Base-by-base conservation (phyloP, 2,888 invertebrate genomes). In the Ceramica pisi region DNA sequence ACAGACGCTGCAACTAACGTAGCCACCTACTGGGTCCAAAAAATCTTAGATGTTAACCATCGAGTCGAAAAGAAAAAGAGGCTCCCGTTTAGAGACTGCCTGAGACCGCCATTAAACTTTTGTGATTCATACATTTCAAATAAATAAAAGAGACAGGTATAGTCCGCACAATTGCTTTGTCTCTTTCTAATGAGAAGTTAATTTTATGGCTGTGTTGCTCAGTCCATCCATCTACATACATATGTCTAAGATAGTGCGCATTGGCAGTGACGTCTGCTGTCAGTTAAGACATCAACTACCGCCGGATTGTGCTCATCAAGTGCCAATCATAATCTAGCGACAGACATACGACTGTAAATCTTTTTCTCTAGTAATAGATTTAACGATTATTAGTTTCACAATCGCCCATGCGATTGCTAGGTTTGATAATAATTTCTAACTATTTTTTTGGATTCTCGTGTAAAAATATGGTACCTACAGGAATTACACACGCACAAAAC, bases 321-420 rank as follows among this genome's bases (percentile, higher is more conserved):
- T 74, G 80, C 50, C 61, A 65, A 69, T 67, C 57, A 73, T 46
- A 46, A 48, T 41, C 14, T n/a, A 75, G 21, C 10, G 46, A 51
- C n/a, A 26, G 44, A 46, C 26, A 26, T 1, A 10, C 2, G n/a
- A 10, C 21, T 7, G 51, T 66, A 50, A 44, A 50, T 66, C n/a
- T 46, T 48, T 53, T 44, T 38, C 6, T 19, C 23, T 31, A 31
- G 10, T 21, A 46, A 53, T 69, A 35, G 19, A 44, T 67, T 67
- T 41, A 67, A 31, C 31, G 67, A 67, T 67, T 50, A 44, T 67
- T 67, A 21, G 50, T 51, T 67, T 51, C 38, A n/a, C 10, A 50
- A 66, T 23, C 63, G 10, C 0, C 1, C n/a, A 51, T 44, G 12
- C 7, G 0, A 7, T 38, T 26, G 19, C 4, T 19, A 67, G 4